Conservation (phyloP, 2,888 invertebrate genomes). For the Ceratothoa steindachneri region DNA sequence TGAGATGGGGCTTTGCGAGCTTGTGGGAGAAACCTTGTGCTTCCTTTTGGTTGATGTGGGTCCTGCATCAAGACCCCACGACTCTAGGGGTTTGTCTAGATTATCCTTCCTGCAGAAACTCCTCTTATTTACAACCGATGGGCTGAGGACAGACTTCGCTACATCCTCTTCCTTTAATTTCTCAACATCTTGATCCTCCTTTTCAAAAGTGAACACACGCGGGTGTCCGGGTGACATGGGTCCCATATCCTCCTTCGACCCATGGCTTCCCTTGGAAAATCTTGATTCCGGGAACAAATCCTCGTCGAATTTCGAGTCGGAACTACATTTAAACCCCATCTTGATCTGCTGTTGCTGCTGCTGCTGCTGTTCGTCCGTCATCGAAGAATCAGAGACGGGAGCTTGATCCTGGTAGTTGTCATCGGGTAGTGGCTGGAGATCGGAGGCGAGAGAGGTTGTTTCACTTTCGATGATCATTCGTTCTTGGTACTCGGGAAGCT, state of each 20-base stretch:
- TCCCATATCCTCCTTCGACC: neutral
- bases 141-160: neutral
- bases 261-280: neutral
- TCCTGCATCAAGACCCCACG: conserved; percentile 10
- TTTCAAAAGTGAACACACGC: neutral
- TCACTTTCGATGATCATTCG: conserved; percentile 42
- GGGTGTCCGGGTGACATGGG: neutral
- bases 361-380: neutral
- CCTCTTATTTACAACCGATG: conserved; percentile 1
- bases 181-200: neutral
- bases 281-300: neutral
- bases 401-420: neutral
- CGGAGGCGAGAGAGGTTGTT: conserved; percentile 37
- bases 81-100: neutral
- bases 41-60: conserved; percentile 20
- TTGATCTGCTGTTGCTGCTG: neutral
- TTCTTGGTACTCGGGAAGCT: conserved; percentile 37
- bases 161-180: neutral
- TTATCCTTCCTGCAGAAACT: neutral
- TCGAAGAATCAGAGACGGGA: neutral
- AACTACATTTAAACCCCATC: neutral
- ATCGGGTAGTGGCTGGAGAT: conserved; percentile 25
- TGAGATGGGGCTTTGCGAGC: conserved; percentile 15
- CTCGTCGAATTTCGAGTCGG: neutral
- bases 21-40: conserved; percentile 23